Evolutionary conservation across 2,113 vertebrate species (phyloP).

Genomic region (Aptenodytes patagonicus): DNA sequence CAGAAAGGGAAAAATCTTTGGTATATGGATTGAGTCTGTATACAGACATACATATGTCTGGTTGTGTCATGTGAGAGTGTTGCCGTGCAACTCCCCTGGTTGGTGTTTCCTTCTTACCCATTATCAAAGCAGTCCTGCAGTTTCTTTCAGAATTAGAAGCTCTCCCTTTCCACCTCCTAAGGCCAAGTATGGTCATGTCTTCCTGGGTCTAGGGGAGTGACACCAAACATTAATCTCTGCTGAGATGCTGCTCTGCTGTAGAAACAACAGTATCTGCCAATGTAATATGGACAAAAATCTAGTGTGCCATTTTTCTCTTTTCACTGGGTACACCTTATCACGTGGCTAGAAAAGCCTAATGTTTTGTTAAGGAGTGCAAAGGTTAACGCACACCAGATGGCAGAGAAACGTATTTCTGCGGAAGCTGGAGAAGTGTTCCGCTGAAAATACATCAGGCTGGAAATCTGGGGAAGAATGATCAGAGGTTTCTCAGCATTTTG

Average conservation of each 20-base stretch:
- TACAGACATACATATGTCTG: accelerated
- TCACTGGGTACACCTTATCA: conserved; percentile 58
- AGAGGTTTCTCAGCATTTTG: neutral
- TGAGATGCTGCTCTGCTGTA: neutral
- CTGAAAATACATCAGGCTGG: neutral
- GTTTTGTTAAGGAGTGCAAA: conserved; percentile 72
- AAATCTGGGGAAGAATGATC: neutral
- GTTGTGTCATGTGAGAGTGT: accelerated
- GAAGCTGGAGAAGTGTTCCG: conserved; percentile 9
- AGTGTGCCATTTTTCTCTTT: conserved; percentile 24
- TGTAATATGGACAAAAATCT: conserved; percentile 33
- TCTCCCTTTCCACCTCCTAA: neutral
- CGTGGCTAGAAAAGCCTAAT: conserved; percentile 65
- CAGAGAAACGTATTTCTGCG: neutral
- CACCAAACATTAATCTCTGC: conserved; percentile 6
- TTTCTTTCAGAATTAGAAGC: conserved; percentile 13
- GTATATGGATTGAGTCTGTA: too few relatives aligned
- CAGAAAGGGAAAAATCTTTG: neutral
- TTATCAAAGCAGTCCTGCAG: conserved; percentile 1
- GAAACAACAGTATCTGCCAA: conserved; percentile 15
- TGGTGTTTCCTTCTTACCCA: neutral
- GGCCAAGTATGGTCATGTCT: neutral
- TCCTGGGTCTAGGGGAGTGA: neutral
- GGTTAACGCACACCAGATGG: conserved; percentile 76
- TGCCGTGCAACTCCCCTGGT: neutral